Evolutionary conservation across 23 tunicate species (phyloP), one percentile per base, ranked within the genome.

Genomic region (Trididemnum clinides): DNA sequence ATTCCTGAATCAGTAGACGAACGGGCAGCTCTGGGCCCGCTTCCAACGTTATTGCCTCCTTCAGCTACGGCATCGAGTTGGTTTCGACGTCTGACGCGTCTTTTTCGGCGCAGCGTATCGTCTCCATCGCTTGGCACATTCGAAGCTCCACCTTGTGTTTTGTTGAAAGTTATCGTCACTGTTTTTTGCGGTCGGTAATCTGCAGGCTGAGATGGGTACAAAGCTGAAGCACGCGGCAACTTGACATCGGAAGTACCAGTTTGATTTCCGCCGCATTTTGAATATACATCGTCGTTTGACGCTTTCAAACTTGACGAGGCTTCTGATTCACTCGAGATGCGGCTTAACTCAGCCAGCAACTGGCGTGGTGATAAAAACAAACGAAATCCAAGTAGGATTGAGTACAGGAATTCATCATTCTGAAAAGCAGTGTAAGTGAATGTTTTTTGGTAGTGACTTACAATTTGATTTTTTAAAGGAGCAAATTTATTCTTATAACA

Each of bases 1-100:
- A 94, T 85, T 19, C 98, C 94, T 19, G 98, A 94, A 64, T 94
- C 98, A 18, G 90, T 80, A 15, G 98, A 94, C 28, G 80, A 73
- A 6, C 80, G 57, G 25, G 37, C 57, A 27, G 77, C 91, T 19
- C 62, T 76, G 0, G 88, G 83, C 19, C 84, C 2, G 20, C 85
- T 37, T 32, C 83, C 91, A 21, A 57, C 64, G 23, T 69, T 69
- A 10, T 10, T 49, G 15, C 15, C 54, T 30, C 4, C 37, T 30
- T 30, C 75, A 29, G 12, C 36, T 29, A 27, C 10, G 25, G 64
- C 81, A 10, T 83, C 72, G 19, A 49, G 36, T 27, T 90, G 85
- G 30, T 78, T 81, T 66, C 98, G 54, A 19, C 94, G 90, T 33
- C 85, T 74, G n/a, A n/a, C n/a, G n/a, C n/a, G n/a, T 57, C 80